Evolutionary conservation across 2,797 vertebrate species (phyloP).

Genomic region (Masticophis lateralis): DNA sequence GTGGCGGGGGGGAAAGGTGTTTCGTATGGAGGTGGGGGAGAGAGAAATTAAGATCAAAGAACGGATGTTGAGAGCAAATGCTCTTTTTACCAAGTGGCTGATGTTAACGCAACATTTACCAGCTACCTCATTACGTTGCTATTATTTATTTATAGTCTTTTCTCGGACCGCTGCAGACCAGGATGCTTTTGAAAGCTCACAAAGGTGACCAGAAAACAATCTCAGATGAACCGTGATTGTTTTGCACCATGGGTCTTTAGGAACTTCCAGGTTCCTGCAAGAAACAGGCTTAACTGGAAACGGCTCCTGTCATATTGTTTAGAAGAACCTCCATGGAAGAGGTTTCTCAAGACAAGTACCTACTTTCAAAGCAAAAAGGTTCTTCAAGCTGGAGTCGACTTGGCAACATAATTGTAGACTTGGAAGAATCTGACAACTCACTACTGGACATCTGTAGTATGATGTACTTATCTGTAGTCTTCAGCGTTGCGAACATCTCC

Average conservation of each 20-base stretch:
- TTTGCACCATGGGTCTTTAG: neutral
- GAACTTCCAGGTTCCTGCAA: neutral
- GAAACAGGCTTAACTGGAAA: neutral
- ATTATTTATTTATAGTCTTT: slow-evolving; percentile 2
- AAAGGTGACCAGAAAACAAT: neutral
- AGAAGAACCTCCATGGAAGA: neutral
- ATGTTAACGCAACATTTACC: neutral
- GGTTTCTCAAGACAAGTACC: neutral
- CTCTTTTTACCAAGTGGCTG: neutral
- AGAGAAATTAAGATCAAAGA: neutral
- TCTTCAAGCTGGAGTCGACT: neutral
- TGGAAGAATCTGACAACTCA: neutral
- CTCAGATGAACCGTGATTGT: neutral
- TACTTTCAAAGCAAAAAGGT: neutral
- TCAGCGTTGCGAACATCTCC: neutral
- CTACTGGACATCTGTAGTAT: no score
- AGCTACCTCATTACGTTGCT: neutral
- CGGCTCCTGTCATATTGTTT: neutral
- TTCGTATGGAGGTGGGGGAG: neutral
- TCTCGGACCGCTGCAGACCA: rapidly evolving
- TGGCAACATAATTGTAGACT: neutral
- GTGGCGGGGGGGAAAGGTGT: neutral
- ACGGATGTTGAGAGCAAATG: neutral
- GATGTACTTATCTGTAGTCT: neutral
- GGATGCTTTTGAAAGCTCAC: neutral